Evolutionary conservation across 2,113 vertebrate species (phyloP).

Genomic region (Cyanoramphus novaezelandiae): DNA sequence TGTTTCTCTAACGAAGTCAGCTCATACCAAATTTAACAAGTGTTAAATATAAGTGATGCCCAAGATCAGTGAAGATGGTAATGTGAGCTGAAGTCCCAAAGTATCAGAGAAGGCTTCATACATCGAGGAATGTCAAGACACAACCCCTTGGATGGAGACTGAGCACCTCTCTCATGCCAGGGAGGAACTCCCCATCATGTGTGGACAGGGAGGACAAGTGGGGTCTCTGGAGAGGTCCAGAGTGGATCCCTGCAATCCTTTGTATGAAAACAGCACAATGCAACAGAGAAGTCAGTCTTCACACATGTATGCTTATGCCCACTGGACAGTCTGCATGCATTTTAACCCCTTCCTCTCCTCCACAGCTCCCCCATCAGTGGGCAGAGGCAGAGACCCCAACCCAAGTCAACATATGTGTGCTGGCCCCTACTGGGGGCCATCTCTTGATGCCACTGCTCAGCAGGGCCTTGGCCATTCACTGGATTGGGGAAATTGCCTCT

Average conservation of each 20-base stretch:
- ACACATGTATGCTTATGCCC: rapidly evolving
- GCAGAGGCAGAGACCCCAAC: background rate
- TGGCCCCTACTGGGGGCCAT: background rate
- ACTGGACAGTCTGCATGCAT: background rate
- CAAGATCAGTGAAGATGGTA: background rate
- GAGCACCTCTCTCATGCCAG: background rate
- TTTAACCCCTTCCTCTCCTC: background rate
- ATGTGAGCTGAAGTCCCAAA: rapidly evolving
- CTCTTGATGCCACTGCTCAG: background rate
- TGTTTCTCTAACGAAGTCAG: background rate
- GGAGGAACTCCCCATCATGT: background rate
- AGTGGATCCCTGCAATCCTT: background rate
- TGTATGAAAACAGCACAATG: background rate
- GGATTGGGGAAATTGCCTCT: background rate
- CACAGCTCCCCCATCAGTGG: background rate
- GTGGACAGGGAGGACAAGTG: rapidly evolving
- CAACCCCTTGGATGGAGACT: background rate
- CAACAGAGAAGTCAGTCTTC: background rate
- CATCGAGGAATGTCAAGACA: background rate
- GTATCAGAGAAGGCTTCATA: background rate
- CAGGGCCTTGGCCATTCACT: rapidly evolving
- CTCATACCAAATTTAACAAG: background rate
- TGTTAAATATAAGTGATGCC: background rate
- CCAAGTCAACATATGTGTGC: background rate
- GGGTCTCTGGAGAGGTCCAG: background rate